Evolutionary conservation across 2,113 vertebrate species (phyloP), one percentile per base, ranked within the genome.

Genomic region (Romanogobio albipinnatus): DNA sequence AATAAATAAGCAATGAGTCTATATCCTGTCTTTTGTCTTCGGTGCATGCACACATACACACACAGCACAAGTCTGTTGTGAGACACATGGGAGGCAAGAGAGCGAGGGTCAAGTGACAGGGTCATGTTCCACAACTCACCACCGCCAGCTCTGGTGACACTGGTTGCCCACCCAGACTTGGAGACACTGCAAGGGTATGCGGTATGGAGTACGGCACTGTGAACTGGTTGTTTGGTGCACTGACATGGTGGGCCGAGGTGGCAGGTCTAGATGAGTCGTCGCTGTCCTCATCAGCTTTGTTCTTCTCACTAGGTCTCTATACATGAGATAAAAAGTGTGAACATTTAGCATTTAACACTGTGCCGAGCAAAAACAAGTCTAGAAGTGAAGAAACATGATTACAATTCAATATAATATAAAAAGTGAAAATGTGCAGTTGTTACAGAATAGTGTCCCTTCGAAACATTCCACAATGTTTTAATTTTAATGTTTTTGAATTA

Each of bases 81-180:
- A 70, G 68, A 71, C 64, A 29, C 59, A 59, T 24, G 39, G 24
- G 24, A 58, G 14, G 47, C 56, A 74, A 56, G n/a, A 5, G 80
- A 56, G 86, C 58, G 58, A 53, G 84, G 76, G 59, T 88, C 82
- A 81, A 43, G 64, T 86, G 51, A 81, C 75, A 75, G 17, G 70
- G 43, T 88, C 43, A 22, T 49, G 83, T 89, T 86, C 39, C 86
- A 62, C 59, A 81, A 88, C 96, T 96, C 91, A 97, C 97, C 88
- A 4, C 83, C 0, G 94, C 95, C 84, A 94, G 90, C 71, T 94
- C 92, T 33, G 53, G 83, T 81, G 95, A 93, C 90, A 97, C 80
- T 1, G 95, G 95, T 4, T 3, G 26, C 51, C 96, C 90, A 0
- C 91, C 94, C 0, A 66, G 3, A 68, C 73, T 90, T 0, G 84